phyloP scores from a whole-genome alignment of 2,113 vertebrate genomes.

The Tupaia tana region DNA sequence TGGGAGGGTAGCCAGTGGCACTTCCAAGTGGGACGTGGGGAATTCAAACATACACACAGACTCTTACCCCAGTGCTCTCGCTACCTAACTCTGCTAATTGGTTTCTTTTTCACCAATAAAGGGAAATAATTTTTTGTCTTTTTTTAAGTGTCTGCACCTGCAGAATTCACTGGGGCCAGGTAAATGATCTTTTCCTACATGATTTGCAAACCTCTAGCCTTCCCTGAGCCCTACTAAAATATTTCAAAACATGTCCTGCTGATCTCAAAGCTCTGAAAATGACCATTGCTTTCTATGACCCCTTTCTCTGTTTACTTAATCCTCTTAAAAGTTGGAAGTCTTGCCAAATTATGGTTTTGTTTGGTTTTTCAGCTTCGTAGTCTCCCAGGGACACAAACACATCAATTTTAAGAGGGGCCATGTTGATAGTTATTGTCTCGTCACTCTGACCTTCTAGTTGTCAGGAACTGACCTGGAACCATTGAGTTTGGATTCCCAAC shows the following conservation, averaged over 20 bases:
- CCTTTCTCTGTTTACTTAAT: slow-evolving; percentile 57
- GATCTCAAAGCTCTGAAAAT: background rate
- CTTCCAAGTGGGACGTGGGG: background rate
- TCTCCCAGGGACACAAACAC: slow-evolving; percentile 70
- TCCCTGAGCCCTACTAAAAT: background rate
- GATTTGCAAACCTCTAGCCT: background rate
- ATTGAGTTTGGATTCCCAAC: slow-evolving; percentile 65
- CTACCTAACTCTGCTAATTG: background rate
- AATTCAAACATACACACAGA: background rate
- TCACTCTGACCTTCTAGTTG: slow-evolving; percentile 31
- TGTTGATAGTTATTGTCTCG: slow-evolving; percentile 67
- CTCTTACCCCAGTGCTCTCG: background rate
- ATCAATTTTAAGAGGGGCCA: slow-evolving; percentile 44
- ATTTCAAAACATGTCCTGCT: background rate
- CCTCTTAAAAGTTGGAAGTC: slow-evolving; percentile 35
- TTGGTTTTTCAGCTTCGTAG: slow-evolving; percentile 77
- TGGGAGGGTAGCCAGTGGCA: background rate
- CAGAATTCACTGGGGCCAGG: background rate
- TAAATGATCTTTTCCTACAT: background rate
- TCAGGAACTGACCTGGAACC: slow-evolving; percentile 54
- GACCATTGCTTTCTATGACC: slow-evolving; percentile 61
- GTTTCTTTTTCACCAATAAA: background rate
- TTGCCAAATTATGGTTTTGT: slow-evolving; percentile 69
- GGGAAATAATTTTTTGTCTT: background rate
- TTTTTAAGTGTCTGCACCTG: background rate